These are phyloP conservation scores for Sanderia malayensis DNA, from an alignment of 30 jellyfish, hydroid and myxozoan species.

Conservation along the genomic window DNA sequence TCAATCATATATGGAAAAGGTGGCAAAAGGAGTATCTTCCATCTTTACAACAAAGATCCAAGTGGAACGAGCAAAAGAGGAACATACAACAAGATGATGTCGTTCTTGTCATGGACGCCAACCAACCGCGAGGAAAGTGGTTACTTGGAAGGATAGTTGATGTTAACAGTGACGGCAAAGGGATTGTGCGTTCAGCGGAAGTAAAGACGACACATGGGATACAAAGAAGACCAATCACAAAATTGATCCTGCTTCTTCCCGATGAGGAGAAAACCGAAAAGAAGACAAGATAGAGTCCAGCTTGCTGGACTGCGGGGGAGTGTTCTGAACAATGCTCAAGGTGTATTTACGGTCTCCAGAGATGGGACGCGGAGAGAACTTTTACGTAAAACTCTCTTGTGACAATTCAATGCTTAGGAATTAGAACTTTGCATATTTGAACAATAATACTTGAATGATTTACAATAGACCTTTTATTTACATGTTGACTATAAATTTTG, in stretches of 20 bases:
- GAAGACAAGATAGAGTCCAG: no score
- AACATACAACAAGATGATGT: conserved; percentile 19
- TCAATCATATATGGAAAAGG: conserved; percentile 37
- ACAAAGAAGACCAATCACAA: neutral
- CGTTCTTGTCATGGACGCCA: conserved; percentile 23
- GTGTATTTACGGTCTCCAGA: no score
- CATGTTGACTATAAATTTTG: no score
- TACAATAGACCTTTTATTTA: no score
- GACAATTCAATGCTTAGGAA: no score
- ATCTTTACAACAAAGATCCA: conserved; percentile 17
- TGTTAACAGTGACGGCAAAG: conserved; percentile 18
- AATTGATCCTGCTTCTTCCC: conserved; percentile 7
- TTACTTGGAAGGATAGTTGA: conserved; percentile 10
- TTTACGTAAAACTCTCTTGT: no score
- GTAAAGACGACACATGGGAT: neutral
- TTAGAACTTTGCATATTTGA: no score
- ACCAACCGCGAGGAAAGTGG: conserved; percentile 28
- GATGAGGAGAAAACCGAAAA: conserved; percentile 24
- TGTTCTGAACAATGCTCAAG: no score
- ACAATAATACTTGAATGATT: no score
- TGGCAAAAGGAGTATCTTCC: conserved; percentile 29
- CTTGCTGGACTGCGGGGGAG: no score
- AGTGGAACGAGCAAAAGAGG: conserved; percentile 11
- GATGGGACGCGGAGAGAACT: no score
- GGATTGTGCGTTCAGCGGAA: conserved; percentile 7